phyloP scores from a whole-genome alignment of 1,140 invertebrate species.

The Pseudoatta argentina region DNA sequence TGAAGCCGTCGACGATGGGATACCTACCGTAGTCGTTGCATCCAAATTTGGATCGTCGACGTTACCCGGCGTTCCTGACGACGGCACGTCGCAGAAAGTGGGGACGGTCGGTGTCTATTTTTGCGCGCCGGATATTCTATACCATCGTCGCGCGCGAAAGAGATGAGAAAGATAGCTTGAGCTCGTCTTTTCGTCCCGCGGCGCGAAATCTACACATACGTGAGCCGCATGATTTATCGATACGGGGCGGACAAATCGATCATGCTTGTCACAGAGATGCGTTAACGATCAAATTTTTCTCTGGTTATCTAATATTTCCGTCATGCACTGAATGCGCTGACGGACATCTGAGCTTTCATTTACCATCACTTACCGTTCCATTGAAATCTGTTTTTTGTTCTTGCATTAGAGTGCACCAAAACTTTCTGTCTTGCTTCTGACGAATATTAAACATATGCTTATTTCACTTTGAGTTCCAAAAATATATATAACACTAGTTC shows the following conservation, averaged over 20 bases:
- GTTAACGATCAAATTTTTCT: conserved; percentile 6
- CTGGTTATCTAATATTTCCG: background rate
- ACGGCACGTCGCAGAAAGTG: conserved; percentile 68
- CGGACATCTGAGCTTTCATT: background rate
- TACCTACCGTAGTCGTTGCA: conserved; percentile 75
- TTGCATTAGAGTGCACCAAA: too few species aligned
- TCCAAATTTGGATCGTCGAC: conserved; percentile 85
- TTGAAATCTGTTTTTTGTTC: too few species aligned
- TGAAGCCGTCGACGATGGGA: conserved; percentile 29
- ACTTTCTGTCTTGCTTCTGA: too few species aligned
- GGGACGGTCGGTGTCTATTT: conserved; percentile 83
- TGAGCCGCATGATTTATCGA: conserved; percentile 24
- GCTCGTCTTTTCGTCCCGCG: background rate
- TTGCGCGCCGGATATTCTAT: conserved; percentile 83
- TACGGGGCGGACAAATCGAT: background rate
- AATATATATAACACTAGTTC: too few species aligned
- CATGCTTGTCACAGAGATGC: background rate
- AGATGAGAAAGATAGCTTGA: background rate
- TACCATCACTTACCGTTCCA: background rate
- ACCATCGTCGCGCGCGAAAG: conserved; percentile 64
- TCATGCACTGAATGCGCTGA: background rate
- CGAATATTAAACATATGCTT: too few species aligned
- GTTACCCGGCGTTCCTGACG: conserved; percentile 64
- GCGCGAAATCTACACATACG: conserved; percentile 35
- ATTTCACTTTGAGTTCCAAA: too few species aligned